Conservation (phyloP, 2,888 invertebrate genomes). For the Blera fallax region DNA sequence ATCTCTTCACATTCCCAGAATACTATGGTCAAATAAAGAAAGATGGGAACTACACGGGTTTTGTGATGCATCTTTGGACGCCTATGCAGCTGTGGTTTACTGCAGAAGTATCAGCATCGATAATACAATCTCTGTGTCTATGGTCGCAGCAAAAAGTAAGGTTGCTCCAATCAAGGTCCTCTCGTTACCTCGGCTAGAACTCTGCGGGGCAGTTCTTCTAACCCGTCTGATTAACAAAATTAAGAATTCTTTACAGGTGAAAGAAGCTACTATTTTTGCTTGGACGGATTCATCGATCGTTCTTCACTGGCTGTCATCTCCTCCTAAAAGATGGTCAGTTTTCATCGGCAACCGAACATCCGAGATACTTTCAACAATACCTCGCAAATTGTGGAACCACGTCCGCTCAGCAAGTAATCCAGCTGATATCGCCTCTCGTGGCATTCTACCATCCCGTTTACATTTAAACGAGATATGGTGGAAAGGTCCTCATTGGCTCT, state of each 20-base stretch:
- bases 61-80: too few relatives aligned
- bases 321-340: too few relatives aligned
- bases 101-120: background rate
- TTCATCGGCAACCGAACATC: too few relatives aligned
- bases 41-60: slow-evolving; percentile 50
- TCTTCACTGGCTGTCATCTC: too few relatives aligned
- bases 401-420: too few relatives aligned
- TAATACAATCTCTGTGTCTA: background rate
- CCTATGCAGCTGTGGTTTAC: too few relatives aligned
- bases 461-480: slow-evolving; percentile 26
- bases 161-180: slow-evolving; percentile 46
- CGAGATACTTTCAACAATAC: too few relatives aligned
- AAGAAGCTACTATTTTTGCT: background rate
- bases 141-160: slow-evolving; percentile 40
- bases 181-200: slow-evolving; percentile 43
- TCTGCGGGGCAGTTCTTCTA: slow-evolving; percentile 48
- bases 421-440: too few relatives aligned
- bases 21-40: slow-evolving; percentile 1
- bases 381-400: too few relatives aligned
- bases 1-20: background rate
- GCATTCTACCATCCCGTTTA: too few relatives aligned
- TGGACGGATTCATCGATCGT: background rate
- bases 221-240: slow-evolving; percentile 19
- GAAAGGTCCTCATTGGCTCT: slow-evolving; percentile 10
- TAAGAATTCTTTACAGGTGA: slow-evolving; percentile 9